phyloP scores from a whole-genome alignment of 2,888 invertebrate species.

The Prosapia bicincta region DNA sequence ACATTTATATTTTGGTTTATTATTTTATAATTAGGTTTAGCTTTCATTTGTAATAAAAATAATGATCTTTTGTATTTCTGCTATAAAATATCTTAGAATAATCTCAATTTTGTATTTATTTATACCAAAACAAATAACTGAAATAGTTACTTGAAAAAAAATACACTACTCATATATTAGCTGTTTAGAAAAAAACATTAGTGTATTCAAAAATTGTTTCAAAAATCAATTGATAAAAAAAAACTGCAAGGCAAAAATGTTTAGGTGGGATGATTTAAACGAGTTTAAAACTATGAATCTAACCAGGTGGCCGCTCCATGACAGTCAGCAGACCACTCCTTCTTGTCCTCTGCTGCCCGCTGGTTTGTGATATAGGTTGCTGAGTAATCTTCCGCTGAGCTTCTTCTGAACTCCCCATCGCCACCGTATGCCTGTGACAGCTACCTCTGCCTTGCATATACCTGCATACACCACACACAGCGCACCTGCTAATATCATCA shows the following conservation, averaged over 20 bases:
- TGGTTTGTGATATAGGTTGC: conserved; percentile 40
- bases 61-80: too few species aligned
- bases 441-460: conserved; percentile 75
- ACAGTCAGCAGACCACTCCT: conserved; percentile 82
- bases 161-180: not conserved
- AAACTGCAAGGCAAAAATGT: not conserved
- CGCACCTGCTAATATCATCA: conserved; percentile 2
- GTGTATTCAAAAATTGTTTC: too few species aligned
- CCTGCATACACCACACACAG: conserved; percentile 47
- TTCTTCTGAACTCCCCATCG: conserved; percentile 64
- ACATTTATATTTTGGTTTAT: too few species aligned
- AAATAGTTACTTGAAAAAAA: too few species aligned
- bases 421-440: conserved; percentile 74
- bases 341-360: conserved; percentile 56
- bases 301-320: conserved; percentile 84
- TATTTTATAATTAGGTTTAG: too few species aligned
- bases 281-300: conserved; percentile 37
- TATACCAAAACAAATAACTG: too few species aligned
- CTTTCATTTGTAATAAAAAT: too few species aligned
- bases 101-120: too few species aligned
- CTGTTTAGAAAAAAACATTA: not conserved
- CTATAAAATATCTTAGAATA: too few species aligned
- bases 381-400: conserved; percentile 45
- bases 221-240: too few species aligned
- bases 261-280: not conserved